A percentile compares a stretch with the other conserved stretches of the same genome.
Conservation (phyloP, 2,797 vertebrate species). For the Microhierax caerulescens region DNA sequence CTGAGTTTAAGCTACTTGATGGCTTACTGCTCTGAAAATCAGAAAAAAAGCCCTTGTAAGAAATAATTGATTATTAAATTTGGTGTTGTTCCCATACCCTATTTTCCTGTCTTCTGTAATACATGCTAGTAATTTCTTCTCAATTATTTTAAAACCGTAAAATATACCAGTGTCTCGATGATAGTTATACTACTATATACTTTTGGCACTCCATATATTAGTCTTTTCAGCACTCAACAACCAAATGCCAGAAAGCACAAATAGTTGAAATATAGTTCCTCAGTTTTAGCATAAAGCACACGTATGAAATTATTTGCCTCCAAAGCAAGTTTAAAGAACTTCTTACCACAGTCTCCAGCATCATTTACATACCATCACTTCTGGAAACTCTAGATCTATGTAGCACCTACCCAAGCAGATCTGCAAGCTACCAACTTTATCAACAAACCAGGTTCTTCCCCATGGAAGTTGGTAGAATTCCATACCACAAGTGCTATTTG, state of each 20-base stretch:
- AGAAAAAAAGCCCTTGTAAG: not conserved
- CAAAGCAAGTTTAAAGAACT: not conserved
- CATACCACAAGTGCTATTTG: not conserved
- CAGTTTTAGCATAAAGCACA: not conserved
- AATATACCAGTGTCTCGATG: not conserved
- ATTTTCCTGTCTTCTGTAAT: not conserved
- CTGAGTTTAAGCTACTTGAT: not conserved
- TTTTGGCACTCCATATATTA: not conserved
- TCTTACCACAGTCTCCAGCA: not conserved
- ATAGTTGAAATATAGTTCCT: not conserved
- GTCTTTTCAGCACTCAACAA: not conserved
- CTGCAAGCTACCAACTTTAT: not conserved
- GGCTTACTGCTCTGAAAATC: not conserved
- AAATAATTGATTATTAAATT: not conserved
- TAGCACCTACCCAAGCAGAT: not conserved
- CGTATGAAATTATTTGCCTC: not conserved
- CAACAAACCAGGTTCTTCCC: not conserved
- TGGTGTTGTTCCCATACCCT: not conserved
- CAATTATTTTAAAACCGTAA: not conserved
- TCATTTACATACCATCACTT: not conserved
- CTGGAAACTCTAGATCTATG: not conserved
- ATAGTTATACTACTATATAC: not conserved
- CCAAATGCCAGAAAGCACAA: not conserved
- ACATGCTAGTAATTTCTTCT: not conserved
- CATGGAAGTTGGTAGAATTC: not conserved